Evolutionary conservation across 2,113 vertebrate genomes (phyloP).

Genomic region (Elaphurus davidianus): DNA sequence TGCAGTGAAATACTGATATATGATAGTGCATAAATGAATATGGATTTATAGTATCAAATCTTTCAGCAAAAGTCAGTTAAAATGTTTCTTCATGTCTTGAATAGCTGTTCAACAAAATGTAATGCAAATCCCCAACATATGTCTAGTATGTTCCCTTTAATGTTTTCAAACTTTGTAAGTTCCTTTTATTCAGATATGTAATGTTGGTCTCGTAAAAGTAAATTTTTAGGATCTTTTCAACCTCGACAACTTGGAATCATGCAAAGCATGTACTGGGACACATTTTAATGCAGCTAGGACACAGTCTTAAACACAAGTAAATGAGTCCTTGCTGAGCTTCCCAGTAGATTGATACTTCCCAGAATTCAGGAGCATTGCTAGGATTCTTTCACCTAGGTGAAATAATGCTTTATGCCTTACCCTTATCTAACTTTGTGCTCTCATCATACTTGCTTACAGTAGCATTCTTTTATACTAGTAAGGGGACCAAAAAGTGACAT

Average conservation of each 20-base stretch:
- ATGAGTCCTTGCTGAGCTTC: not conserved
- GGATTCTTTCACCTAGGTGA: not conserved
- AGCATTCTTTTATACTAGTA: not conserved
- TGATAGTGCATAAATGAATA: not conserved
- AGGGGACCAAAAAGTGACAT: not conserved
- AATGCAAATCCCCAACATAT: not conserved
- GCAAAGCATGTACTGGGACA: not conserved
- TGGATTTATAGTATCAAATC: not conserved
- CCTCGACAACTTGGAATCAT: not conserved
- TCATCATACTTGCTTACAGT: not conserved
- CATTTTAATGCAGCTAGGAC: not conserved
- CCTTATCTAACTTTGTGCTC: not conserved
- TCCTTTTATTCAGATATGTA: not conserved
- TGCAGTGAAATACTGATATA: not conserved
- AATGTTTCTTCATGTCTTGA: not conserved
- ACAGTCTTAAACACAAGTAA: not conserved
- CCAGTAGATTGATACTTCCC: not conserved
- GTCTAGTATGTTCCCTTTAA: not conserved
- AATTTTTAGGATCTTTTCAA: not conserved
- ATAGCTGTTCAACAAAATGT: not conserved
- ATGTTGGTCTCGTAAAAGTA: not conserved
- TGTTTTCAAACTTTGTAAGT: not conserved
- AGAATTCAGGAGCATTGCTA: not conserved
- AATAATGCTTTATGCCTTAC: not conserved
- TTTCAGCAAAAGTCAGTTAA: not conserved